Base-by-base conservation (phyloP, 2,113 vertebrate genomes). In the Camelus dromedarius region DNA sequence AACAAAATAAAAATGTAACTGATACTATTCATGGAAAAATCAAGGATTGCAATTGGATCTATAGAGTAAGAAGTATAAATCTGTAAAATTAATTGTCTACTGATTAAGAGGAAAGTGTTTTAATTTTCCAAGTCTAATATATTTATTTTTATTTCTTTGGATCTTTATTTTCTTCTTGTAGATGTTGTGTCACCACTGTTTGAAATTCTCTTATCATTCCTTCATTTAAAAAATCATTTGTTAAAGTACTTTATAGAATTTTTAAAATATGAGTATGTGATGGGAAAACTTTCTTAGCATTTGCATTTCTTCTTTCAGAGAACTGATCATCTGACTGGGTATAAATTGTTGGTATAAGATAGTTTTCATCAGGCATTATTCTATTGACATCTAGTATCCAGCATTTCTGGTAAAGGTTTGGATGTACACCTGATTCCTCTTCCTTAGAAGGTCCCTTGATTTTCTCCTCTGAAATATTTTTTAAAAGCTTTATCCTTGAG, bases 101-200 rank as follows among this genome's bases (percentile, higher is more conserved):
- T 69, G 11, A 26, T 91, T 73, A 62, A 93, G 93, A 73, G 19
- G 42, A 64, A 86, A 86, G 58, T 64, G 26, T 80, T 32, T 80
- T 54, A 72, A 32, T 86, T 86, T 30, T 82, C 20, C 58, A 86
- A 54, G n/a, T 94, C 73, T 79, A 58, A 38, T 86, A 19, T 80
- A 67, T 66, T 60, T 62, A 64, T 48, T 77, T 96, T 94, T 91
- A 86, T 86, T 87, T 69, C 48, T 42, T 88, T 67, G 28, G 38
- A 81, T 16, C 3, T 93, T 89, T 80, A 52, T 79, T 76, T 69
- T 76, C 48, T 73, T 94, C 11, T 56, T 88, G 26, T 28, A 64
- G 72, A 24, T 77, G 20, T 73, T 80, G 26, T 92, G 30, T 54
- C 12, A 84, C 14, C 16, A 77, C 24, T 32, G 5, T 92, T 82